Conservation (phyloP, 2,113 vertebrate species). For the Poeciliopsis occidentalis region DNA sequence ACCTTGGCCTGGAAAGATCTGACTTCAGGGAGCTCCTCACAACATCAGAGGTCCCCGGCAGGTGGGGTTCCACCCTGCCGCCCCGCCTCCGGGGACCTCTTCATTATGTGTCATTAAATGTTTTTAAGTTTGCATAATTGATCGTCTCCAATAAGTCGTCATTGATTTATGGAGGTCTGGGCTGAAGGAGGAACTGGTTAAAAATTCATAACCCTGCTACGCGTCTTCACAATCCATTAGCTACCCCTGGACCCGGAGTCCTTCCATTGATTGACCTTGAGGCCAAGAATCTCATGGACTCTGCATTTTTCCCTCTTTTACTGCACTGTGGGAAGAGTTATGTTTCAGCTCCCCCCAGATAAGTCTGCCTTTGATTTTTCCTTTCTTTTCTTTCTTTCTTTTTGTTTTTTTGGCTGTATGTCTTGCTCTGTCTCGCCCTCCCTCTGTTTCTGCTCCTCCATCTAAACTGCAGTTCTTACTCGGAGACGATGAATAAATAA, state of each 20-base stretch:
- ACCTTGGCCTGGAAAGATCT: slow-evolving; percentile 54
- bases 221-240: slow-evolving; percentile 99
- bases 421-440: slow-evolving; percentile 70
- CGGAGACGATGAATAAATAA: slow-evolving; percentile 98
- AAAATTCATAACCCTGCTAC: slow-evolving; percentile 96
- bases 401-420: slow-evolving; percentile 53
- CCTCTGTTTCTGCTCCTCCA: slow-evolving; percentile 65
- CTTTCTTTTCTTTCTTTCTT: slow-evolving; percentile 73
- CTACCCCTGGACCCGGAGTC: slow-evolving; percentile 87
- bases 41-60: slow-evolving; percentile 72
- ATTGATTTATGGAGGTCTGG: slow-evolving; percentile 98
- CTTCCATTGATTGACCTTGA: slow-evolving; percentile 98
- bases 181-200: slow-evolving; percentile 89
- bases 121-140: slow-evolving; percentile 99
- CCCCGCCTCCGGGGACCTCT: slow-evolving; percentile 83
- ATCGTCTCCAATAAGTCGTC: slow-evolving; percentile 96
- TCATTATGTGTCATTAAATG: slow-evolving; percentile 99
- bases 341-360: slow-evolving; percentile 85
- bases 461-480: slow-evolving; percentile 91
- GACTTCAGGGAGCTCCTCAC: not conserved
- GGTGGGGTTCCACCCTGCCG: slow-evolving; percentile 58
- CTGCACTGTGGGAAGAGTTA: slow-evolving; percentile 89
- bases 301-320: slow-evolving; percentile 76
- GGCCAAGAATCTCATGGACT: slow-evolving; percentile 88
- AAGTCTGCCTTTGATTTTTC: slow-evolving; percentile 87